A percentile compares a stretch with the other conserved stretches of the same genome.
Evolutionary conservation across 1,140 invertebrate species (phyloP).

Genomic region (Popillia japonica): DNA sequence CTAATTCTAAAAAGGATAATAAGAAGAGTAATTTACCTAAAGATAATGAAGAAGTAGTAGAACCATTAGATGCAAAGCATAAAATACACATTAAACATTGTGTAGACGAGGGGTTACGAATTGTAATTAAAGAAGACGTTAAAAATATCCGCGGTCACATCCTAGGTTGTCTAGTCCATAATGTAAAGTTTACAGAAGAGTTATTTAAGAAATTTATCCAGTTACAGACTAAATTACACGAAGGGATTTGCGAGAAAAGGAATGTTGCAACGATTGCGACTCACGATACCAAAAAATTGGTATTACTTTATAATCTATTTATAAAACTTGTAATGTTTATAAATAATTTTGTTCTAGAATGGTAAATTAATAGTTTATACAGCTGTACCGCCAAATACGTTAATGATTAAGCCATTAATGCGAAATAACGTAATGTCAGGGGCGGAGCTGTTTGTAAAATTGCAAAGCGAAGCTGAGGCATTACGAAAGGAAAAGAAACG

Average conservation of each 20-base stretch:
- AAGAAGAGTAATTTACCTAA: conserved; percentile 60
- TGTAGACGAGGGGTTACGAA: conserved; percentile 45
- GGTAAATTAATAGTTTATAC: conserved; percentile 66
- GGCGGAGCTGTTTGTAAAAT: conserved; percentile 70
- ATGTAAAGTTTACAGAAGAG: conserved; percentile 70
- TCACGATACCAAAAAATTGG: conserved; percentile 78
- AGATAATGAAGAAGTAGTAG: conserved; percentile 42
- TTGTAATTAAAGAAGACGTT: conserved; percentile 51
- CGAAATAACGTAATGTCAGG: conserved; percentile 69
- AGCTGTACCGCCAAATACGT: conserved; percentile 67
- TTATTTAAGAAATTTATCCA: conserved; percentile 82
- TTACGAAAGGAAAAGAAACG: conserved; percentile 81
- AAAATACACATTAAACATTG: conserved; percentile 54
- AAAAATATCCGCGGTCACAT: conserved; percentile 73
- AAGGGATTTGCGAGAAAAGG: conserved; percentile 79
- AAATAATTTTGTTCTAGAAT: conserved; percentile 6
- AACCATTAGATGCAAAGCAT: conserved; percentile 48
- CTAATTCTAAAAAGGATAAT: conserved; percentile 64
- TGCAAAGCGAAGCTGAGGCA: conserved; percentile 78
- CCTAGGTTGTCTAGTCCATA: conserved; percentile 74
- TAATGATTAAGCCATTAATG: conserved; percentile 73
- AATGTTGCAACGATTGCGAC: conserved; percentile 83
- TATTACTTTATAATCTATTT: conserved; percentile 49
- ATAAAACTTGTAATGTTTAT: not conserved
- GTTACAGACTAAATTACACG: conserved; percentile 82